Conservation (phyloP, 2,888 invertebrate genomes). For the Muschampia plurimacula region DNA sequence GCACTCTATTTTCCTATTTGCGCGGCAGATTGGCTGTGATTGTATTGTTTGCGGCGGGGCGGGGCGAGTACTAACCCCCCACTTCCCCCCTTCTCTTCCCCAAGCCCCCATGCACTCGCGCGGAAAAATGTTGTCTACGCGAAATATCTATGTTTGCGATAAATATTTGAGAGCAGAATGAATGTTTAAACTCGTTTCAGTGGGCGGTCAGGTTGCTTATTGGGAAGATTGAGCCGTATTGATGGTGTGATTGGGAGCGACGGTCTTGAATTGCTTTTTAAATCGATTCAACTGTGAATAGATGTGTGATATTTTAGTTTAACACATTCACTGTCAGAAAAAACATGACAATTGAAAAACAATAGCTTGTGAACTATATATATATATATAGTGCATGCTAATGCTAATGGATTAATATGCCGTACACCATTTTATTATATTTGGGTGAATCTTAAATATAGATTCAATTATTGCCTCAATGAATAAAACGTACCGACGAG, state of each 20-base stretch:
- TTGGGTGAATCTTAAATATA: too few species aligned
- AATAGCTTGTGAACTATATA: too few species aligned
- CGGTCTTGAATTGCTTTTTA: neutral
- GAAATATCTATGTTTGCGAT: constrained; percentile 73
- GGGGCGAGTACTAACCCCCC: constrained; percentile 49
- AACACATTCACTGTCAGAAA: too few species aligned
- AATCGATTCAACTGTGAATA: neutral
- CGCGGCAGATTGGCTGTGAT: constrained; percentile 85
- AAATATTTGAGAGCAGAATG: constrained; percentile 75
- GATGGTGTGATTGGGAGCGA: neutral
- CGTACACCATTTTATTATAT: too few species aligned
- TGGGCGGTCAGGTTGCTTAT: constrained; percentile 8
- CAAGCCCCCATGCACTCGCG: constrained; percentile 58
- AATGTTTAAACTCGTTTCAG: constrained; percentile 61
- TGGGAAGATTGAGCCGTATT: constrained; percentile 11
- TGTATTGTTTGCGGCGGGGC: constrained; percentile 80
- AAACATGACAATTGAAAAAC: too few species aligned
- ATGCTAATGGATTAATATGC: too few species aligned
- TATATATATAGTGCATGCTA: too few species aligned
- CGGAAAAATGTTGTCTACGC: constrained; percentile 75
- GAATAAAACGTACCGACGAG: neutral
- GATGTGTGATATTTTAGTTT: neutral
- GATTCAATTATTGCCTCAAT: neutral
- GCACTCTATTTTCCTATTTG: constrained; percentile 86
- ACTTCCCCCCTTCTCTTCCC: constrained; percentile 46